A percentile compares a stretch with the other conserved stretches of the same genome.
These are phyloP conservation scores for Hydrozoanthus tunicans DNA, from an alignment of 64 coral and sea anemone species.

Conservation along the genomic window DNA sequence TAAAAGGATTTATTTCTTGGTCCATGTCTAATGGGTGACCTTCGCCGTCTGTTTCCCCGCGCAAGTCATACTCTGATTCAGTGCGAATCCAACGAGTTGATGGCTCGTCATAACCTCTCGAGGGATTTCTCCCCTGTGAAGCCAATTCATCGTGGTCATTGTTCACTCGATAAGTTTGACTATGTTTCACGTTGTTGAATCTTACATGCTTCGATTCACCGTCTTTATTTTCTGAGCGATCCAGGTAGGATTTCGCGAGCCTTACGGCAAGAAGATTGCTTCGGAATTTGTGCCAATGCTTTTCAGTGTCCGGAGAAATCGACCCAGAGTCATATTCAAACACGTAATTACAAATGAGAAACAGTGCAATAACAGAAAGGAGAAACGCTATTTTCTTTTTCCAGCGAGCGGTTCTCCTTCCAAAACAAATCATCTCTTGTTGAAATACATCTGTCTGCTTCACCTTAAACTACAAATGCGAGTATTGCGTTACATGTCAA, in stretches of 20 bases:
- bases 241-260: neutral
- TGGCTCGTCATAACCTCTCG: neutral
- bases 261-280: conserved; percentile 30
- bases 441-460: neutral
- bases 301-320: neutral
- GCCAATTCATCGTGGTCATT: neutral
- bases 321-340: neutral
- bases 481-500: neutral
- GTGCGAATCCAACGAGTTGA: neutral
- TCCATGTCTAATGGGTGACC: neutral
- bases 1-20: conserved; percentile 13
- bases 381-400: neutral
- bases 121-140: neutral
- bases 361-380: neutral
- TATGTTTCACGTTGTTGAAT: neutral
- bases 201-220: neutral
- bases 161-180: neutral
- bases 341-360: neutral
- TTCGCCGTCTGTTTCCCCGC: neutral
- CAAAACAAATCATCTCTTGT: conserved; percentile 2
- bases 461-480: neutral
- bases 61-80: neutral
- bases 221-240: neutral
- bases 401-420: neutral
- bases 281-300: conserved; percentile 17